Base-by-base conservation (phyloP, 2,797 vertebrate genomes). In the Carcharodon carcharias region DNA sequence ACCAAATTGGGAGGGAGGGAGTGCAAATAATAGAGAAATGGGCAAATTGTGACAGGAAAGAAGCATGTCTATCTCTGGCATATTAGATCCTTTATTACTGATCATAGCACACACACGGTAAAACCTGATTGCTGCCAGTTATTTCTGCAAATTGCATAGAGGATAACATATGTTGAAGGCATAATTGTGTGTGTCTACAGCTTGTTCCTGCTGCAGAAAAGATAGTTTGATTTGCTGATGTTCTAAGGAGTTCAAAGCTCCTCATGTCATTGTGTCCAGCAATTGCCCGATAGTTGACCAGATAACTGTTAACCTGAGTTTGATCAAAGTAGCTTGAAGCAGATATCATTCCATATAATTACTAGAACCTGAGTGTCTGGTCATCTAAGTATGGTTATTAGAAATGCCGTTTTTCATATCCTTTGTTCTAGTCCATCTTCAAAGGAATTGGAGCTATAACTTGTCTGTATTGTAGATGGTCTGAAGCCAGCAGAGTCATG, bases 391-490 rank as follows among this genome's bases (percentile, higher is more conserved):
- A 63, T 65, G 26, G n/a, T 67, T 93, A 45, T 65, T 3, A 67
- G n/a, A 65, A 65, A 40, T 67, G 63, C 3, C 4, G 21, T 3
- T 65, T 67, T 45, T 93, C 91, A 67, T 67, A n/a, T 67, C 91
- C n/a, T 65, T 67, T 93, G 91, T 93, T 93, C 61, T 45, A 31
- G 3, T 91, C 88, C 56, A 91, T 63, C 88, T 91, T 91, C 61
- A 93, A 93, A 93, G 63, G n/a, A 67, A 40, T 65, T 45, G 40
- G 63, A 67, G 18, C 23, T 93, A 40, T 93, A 40, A 67, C 35
- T 67, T 93, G n/a, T 63, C 63, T 65, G 11, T 65, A 67, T 26
- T 45, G n/a, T 11, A 40, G 91, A 23, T 63, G 67, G 91, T 50
- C n/a, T 67, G 61, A 23, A 67, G 6, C n/a, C 61, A 12, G 21